These are phyloP conservation scores for Bactericera cockerelli DNA, from an alignment of 1,140 invertebrate species.

Conservation along the genomic window DNA sequence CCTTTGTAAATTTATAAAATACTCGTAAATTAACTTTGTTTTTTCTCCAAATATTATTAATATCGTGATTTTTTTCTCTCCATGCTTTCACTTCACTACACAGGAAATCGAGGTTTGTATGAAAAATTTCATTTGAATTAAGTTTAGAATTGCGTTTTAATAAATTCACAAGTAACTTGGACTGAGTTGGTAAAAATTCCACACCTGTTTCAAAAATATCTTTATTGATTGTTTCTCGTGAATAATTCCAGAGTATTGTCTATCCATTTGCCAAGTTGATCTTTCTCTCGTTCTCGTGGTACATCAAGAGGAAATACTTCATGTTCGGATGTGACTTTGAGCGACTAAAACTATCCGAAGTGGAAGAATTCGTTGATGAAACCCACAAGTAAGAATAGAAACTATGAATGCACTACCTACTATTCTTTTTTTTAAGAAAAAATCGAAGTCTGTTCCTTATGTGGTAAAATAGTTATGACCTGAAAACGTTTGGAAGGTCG, in stretches of 20 bases:
- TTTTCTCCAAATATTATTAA: too few relatives aligned
- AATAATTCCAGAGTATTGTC: constrained; percentile 33
- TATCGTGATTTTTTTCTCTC: not conserved
- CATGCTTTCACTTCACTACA: not conserved
- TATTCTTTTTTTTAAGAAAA: too few relatives aligned
- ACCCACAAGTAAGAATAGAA: constrained; percentile 41
- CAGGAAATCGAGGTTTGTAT: not conserved
- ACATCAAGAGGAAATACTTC: constrained; percentile 66
- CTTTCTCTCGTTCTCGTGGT: constrained; percentile 49
- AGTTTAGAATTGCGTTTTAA: not conserved
- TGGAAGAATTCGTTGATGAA: constrained; percentile 54
- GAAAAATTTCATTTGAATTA: not conserved
- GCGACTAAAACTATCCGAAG: constrained; percentile 51
- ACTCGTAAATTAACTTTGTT: too few relatives aligned
- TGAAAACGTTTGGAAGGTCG: too few relatives aligned
- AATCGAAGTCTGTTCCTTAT: too few relatives aligned
- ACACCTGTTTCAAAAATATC: too few relatives aligned
- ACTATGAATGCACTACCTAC: too few relatives aligned
- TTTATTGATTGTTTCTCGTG: too few relatives aligned
- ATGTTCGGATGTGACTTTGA: constrained; percentile 73
- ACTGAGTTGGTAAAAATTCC: too few relatives aligned
- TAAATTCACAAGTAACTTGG: not conserved
- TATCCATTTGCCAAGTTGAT: constrained; percentile 50
- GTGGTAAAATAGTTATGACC: too few relatives aligned
- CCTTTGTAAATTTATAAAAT: too few relatives aligned